Evolutionary conservation across 2,797 vertebrate species (phyloP), one percentile per base, ranked within the genome.

Genomic region (Setipinna tenuifilis): DNA sequence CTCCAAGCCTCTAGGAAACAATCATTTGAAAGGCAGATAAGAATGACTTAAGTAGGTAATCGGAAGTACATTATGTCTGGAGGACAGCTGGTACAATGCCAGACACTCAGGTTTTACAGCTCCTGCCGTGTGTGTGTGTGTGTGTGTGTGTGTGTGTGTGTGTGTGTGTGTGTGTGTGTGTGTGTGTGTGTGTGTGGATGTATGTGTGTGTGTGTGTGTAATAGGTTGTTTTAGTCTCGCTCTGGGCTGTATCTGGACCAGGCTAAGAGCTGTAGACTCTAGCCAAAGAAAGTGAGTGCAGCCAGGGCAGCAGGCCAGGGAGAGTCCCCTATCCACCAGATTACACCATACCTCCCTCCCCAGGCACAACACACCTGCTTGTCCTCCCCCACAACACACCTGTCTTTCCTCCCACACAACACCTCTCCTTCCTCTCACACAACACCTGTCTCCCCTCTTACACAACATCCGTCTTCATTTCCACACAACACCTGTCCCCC

Each of bases 151-250:
- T 65, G n/a, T 65, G 5, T 65, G n/a, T 65, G n/a, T 25, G 61
- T 65, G n/a, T 65, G 61, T 65, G 61, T 23, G n/a, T 65, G n/a
- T 23, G 61, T 65, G 61, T 65, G 61, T 65, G 61, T 62, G 61
- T 68, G 65, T 68, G 65, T 68, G 65, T 68, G 11, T 31, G 25
- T 71, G 65, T 71, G 25, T 71, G 65, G 65, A 14, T 54, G 50
- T 54, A 7, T 54, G 50, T 54, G 50, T 54, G 50, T 54, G 50
- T 54, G 50, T 54, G 50, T 54, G 50, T 54, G 50, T 54, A 14
- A 10, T 9, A 10, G 50, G 12, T 0, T 54, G 50, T 54, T 54
- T 54, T 10, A 54, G 50, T 54, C 50, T 54, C 12, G 6, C 6
- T 54, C 50, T 54, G 7, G 50, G 50, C 50, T 54, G 50, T 54